Evolutionary conservation across 2,888 invertebrate genomes (phyloP), one percentile per base, ranked within the genome.

Genomic region (Muscina levida): DNA sequence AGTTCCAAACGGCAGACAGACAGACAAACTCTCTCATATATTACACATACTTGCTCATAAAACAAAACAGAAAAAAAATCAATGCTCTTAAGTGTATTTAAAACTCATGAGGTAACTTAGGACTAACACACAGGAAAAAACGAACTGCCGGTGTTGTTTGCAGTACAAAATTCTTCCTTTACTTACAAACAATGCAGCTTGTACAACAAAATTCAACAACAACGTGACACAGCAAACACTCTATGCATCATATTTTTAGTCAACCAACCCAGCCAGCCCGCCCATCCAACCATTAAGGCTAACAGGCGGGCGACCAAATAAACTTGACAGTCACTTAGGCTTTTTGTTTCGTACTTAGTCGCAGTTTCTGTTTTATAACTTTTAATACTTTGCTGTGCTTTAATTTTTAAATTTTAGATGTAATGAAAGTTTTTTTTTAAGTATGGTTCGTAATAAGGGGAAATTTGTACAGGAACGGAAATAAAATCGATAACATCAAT

Each of bases 271-370:
- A 57, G 15, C 39, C 59, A 39, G 6, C 19, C 48, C 48, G 10
- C 11, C 48, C 19, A 48, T 48, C 48, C 15, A 48, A 17, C 56
- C 26, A 56, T 56, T 26, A 24, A 56, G 1, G n/a, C 56, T 2
- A 22, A 13, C 56, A 19, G 17, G 19, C 37, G 39, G 6, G 59
- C 62, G 39, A 42, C 62, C 19, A 42, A 17, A 62, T 22, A 42
- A 62, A 62, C 62, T 62, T 62, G 42, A 62, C 62, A 62, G 39
- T 62, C 62, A 62, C 62, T 62, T 62, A 62, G 5, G 42, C 62
- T 39, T 62, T 62, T 62, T 62, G 62, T 62, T 62, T 42, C 42
- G 22, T 39, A 62, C 62, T 37, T 4, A 39, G 42, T 62, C 42
- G 39, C 15, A 56, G 48, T 8, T 24, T 56, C 17, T 15, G 5